Evolutionary conservation across 2,113 vertebrate genomes (phyloP), one percentile per base, ranked within the genome.

Genomic region (Diphyllodes magnificus): DNA sequence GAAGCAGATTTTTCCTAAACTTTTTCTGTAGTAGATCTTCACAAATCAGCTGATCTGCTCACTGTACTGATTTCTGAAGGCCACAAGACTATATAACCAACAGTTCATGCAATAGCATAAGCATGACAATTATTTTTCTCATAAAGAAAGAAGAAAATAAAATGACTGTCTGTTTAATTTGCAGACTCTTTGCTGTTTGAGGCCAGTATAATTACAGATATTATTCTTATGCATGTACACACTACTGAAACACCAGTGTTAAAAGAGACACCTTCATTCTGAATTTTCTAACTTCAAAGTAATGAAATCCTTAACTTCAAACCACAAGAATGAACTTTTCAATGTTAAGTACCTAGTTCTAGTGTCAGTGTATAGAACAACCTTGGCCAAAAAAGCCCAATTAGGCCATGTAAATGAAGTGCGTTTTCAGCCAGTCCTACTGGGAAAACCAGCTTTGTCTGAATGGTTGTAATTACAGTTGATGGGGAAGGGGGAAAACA

Each of bases 361-460:
- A 83, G 65, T 97, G 92, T 92, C 82, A 93, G 60, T 61, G 72
- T 71, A 81, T 68, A 88, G 93, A 96, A 91, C 75, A 94, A 90
- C 94, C 92, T 94, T 93, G 82, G 82, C 93, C 88, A 94, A 96
- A 97, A 95, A 96, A 88, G 92, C 86, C 95, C 94, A 96, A 93
- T 97, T 96, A 96, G 93, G 90, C 77, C 90, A 96, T 96, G 96
- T 95, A 97, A 97, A 97, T 96, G 89, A 97, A 92, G 82, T 57
- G 72, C 4, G 0, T 92, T 97, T 96, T 96, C 92, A 93, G 72
- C 94, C 95, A 96, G 95, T 75, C 90, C 86, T 96, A 97, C 94
- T 92, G 92, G 96, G 96, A 95, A 97, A 96, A 96, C 95, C 96
- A 96, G 96, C 93, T 96, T 96, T 94, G 92, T 96, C 85, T 95